Percentiles rank a stretch among this genome's conserved stretches.
phyloP scores from a whole-genome alignment of 2,888 invertebrate species.

The Limnephilus auricula region DNA sequence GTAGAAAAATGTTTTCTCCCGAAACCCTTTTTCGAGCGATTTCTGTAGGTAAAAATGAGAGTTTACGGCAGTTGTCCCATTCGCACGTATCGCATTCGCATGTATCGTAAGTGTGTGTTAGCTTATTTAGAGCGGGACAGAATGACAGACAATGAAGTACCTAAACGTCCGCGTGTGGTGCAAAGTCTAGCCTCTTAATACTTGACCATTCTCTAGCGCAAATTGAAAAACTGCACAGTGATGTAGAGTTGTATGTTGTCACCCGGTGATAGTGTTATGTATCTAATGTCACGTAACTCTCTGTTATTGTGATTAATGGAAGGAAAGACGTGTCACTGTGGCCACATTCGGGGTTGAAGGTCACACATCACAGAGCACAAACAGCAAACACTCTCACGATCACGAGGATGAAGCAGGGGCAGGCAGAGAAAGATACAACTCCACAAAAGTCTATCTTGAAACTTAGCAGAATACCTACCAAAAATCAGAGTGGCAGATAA shows the following conservation, averaged over 20 bases:
- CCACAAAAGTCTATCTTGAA: neutral
- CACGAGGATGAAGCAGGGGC: neutral
- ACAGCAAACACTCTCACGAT: neutral
- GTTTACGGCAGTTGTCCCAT: too few species aligned
- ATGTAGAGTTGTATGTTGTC: too few species aligned
- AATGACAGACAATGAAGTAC: too few species aligned
- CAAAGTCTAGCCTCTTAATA: too few species aligned
- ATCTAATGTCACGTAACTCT: neutral
- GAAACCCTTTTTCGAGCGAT: too few species aligned
- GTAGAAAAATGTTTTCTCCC: too few species aligned
- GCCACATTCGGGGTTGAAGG: neutral
- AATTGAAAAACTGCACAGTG: neutral
- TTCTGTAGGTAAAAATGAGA: too few species aligned
- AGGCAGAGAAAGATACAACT: neutral
- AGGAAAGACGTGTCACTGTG: neutral
- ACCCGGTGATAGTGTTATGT: neutral
- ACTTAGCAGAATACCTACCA: neutral
- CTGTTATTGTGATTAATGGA: slow-evolving; percentile 15
- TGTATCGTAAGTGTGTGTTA: too few species aligned
- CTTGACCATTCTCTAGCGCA: neutral
- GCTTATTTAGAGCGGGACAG: too few species aligned
- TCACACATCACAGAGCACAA: neutral
- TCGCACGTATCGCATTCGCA: too few species aligned
- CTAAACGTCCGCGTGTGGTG: too few species aligned
- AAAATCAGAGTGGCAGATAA: too few species aligned